Evolutionary conservation across 2,888 invertebrate genomes (phyloP).

Genomic region (Miltochrista miniata): DNA sequence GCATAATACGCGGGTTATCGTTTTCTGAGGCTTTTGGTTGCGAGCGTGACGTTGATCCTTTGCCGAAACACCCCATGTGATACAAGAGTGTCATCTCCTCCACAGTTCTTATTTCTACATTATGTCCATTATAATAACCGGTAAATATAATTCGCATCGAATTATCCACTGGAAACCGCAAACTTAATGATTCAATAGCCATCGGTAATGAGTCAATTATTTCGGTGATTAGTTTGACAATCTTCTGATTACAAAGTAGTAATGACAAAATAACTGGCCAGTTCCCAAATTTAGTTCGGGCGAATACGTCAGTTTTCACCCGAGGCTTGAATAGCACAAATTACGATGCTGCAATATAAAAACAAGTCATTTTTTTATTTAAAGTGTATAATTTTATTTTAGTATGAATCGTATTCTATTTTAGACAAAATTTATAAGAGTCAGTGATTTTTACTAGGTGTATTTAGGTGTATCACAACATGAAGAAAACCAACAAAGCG

Average conservation of each 20-base stretch:
- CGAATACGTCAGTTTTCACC: slow-evolving; percentile 49
- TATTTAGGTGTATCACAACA: slow-evolving; percentile 1
- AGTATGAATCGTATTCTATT: slow-evolving; percentile 17
- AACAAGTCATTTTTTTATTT: slow-evolving; percentile 43
- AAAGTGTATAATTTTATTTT: slow-evolving; percentile 14
- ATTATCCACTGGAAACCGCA: slow-evolving; percentile 73
- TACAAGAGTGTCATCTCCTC: slow-evolving; percentile 85
- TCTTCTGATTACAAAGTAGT: slow-evolving; percentile 70
- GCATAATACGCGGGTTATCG: slow-evolving; percentile 73
- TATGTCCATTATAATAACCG: slow-evolving; percentile 87
- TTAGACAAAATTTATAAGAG: slow-evolving; percentile 16
- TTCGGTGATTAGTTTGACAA: slow-evolving; percentile 76
- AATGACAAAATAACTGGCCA: slow-evolving; percentile 73
- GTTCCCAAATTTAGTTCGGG: slow-evolving; percentile 69
- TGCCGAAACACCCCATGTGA: slow-evolving; percentile 90
- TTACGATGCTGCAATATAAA: slow-evolving; percentile 55
- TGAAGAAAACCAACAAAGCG: background rate
- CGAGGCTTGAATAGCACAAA: slow-evolving; percentile 44
- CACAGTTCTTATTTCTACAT: slow-evolving; percentile 84
- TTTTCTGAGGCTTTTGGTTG: slow-evolving; percentile 70
- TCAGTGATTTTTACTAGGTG: slow-evolving; percentile 13
- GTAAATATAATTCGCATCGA: slow-evolving; percentile 76
- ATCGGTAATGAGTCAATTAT: slow-evolving; percentile 62
- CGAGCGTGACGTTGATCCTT: slow-evolving; percentile 86
- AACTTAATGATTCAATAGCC: slow-evolving; percentile 71